phyloP scores from a whole-genome alignment of 2,797 vertebrate species.

The Craterocephalus amniculus region DNA sequence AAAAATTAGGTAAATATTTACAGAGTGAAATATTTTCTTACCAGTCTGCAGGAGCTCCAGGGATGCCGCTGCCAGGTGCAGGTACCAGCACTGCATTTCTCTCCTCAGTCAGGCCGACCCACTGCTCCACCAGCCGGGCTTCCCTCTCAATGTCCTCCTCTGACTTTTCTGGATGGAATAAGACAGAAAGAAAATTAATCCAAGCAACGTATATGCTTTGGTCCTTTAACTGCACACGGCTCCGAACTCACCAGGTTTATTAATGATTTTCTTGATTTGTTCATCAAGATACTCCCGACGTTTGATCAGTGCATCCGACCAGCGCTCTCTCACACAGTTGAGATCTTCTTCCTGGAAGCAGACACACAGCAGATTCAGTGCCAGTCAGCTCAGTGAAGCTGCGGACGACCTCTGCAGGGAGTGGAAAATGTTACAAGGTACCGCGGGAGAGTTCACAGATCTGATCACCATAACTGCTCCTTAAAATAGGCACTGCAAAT shows the following conservation, averaged over 20 bases:
- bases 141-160: constrained; percentile 95
- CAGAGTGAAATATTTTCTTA: constrained; percentile 52
- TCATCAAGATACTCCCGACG: constrained; percentile 96
- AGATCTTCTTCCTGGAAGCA: constrained; percentile 93
- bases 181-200: not conserved
- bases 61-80: constrained; percentile 92
- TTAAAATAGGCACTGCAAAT: constrained; percentile 12
- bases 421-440: constrained; percentile 14
- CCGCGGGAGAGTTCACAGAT: constrained; percentile 18
- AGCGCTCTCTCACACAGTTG: constrained; percentile 93
- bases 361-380: constrained; percentile 43
- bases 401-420: constrained; percentile 13
- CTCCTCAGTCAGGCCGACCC: constrained; percentile 97
- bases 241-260: constrained; percentile 87
- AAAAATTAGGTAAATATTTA: not conserved
- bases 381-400: constrained; percentile 14
- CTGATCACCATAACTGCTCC: constrained; percentile 9
- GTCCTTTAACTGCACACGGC: not conserved
- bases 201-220: not conserved
- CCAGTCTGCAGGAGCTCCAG: constrained; percentile 95
- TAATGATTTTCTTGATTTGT: constrained; percentile 97
- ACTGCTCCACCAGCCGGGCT: constrained; percentile 95
- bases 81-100: constrained; percentile 96
- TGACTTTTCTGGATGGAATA: constrained; percentile 86
- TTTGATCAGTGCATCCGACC: constrained; percentile 97